Percentiles rank a stretch among this genome's conserved stretches.
phyloP scores from a whole-genome alignment of 2,797 vertebrate genomes.

The Pantherophis alleghaniensis region DNA sequence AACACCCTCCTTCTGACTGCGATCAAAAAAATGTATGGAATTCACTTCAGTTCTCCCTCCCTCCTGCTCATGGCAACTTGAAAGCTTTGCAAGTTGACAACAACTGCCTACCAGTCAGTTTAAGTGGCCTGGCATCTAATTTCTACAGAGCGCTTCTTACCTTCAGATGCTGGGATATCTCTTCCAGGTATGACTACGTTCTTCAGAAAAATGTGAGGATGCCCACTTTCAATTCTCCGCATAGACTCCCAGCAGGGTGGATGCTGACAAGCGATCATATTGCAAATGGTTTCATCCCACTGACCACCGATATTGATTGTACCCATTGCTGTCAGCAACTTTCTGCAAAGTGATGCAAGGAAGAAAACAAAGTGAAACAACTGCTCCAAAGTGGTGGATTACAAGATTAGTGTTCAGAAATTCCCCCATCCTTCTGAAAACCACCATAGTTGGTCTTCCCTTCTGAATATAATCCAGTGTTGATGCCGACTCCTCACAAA shows the following conservation, averaged over 20 bases:
- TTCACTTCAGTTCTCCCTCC: too few relatives aligned
- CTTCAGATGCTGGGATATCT: slow-evolving; percentile 22
- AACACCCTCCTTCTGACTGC: too few relatives aligned
- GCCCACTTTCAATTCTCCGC: slow-evolving; percentile 62
- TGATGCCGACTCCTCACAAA: not conserved
- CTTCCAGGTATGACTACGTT: not conserved
- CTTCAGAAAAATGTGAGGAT: slow-evolving; percentile 49
- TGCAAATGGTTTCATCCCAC: slow-evolving; percentile 68
- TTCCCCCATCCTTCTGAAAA: not conserved
- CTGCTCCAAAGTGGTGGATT: not conserved
- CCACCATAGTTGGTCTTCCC: not conserved
- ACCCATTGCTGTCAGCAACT: slow-evolving; percentile 21
- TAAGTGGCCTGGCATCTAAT: not conserved
- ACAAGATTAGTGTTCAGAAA: not conserved
- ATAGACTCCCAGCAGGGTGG: slow-evolving; percentile 70
- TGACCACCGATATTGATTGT: slow-evolving; percentile 16
- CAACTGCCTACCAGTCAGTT: not conserved
- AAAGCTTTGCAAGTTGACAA: too few relatives aligned
- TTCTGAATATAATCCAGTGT: not conserved
- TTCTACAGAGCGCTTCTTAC: slow-evolving; percentile 25
- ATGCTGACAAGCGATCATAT: slow-evolving; percentile 59
- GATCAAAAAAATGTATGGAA: too few relatives aligned
- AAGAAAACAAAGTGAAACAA: not conserved
- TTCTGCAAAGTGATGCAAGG: not conserved
- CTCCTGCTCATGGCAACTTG: too few relatives aligned